Base-by-base conservation (phyloP, 2,113 vertebrate genomes). In the Nothoprocta perdicaria region DNA sequence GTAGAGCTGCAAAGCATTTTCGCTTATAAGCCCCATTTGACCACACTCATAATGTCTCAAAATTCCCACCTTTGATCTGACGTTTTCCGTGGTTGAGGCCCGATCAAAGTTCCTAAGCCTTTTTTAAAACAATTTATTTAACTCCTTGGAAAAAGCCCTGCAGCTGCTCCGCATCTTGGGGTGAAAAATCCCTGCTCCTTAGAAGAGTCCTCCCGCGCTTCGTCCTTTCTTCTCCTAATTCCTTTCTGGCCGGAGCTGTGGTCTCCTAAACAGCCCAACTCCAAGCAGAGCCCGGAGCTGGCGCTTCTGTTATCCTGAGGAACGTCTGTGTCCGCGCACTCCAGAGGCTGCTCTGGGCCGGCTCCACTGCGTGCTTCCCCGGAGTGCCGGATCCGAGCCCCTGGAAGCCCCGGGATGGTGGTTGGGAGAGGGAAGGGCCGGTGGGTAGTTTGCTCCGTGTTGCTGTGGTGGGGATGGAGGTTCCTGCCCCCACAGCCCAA, bases 21-120 rank as follows among this genome's bases (percentile, higher is more conserved):
- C 45, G 41, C 67, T 35, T 15, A 17, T 79, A 69, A 90, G 88
- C 92, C 90, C 58, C 21, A 31, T 86, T 90, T 92, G 86, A 81
- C 86, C 80, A 41, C 83, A 21, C 93, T 94, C n/a, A 0, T 67
- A 93, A 88, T 13, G 74, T 77, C 90, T 84, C 93, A 24, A 73
- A 86, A 86, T 82, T 69, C 4, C 66, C 81, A 77, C 69, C 93
- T 96, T 95, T 94, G 92, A 94, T 95, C 86, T 93, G 63, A 5
- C 71, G 27, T 78, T 92, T 87, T 82, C 86, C 84, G n/a, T 46
- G 71, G 29, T 5, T 89, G 75, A 50, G 78, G 78, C 81, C 78
- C 87, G 89, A 92, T 90, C 92, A 90, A 60, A 80, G 86, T 63
- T 66, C 43, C 65, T 9, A 15, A 27, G 73, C 5, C 53, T 88